Evolutionary conservation across 2,888 invertebrate genomes (phyloP).

Genomic region (Himalopsyche anomala): DNA sequence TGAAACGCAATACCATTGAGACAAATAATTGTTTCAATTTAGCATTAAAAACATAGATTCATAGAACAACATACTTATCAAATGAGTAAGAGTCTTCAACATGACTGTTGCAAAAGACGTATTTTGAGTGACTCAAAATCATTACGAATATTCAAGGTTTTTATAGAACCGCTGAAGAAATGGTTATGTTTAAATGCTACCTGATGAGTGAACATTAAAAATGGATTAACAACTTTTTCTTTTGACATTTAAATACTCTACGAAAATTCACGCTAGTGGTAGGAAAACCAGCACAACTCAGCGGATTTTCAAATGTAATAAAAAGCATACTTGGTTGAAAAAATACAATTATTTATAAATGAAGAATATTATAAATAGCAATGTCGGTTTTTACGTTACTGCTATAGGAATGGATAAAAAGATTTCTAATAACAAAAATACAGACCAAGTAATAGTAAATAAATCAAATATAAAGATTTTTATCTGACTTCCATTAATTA

Average conservation of each 20-base stretch:
- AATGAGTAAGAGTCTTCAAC: background rate
- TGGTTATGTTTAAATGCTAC: background rate
- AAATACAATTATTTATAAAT: no score
- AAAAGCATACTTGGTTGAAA: no score
- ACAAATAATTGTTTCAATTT: background rate
- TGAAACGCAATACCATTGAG: background rate
- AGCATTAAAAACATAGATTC: background rate
- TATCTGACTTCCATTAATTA: no score
- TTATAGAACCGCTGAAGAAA: background rate
- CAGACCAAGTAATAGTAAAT: no score
- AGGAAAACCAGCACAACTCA: background rate
- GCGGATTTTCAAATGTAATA: no score
- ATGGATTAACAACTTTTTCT: slow-evolving; percentile 4
- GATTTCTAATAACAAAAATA: no score
- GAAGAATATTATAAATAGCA: no score
- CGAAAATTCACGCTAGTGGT: background rate
- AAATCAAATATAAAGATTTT: no score
- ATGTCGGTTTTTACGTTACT: no score
- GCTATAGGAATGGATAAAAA: no score
- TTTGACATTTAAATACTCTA: background rate
- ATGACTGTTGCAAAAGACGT: background rate
- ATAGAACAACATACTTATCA: background rate
- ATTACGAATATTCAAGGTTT: background rate
- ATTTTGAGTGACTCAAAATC: background rate
- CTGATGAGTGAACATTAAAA: background rate